Evolutionary conservation across 2,888 invertebrate genomes (phyloP), one percentile per base, ranked within the genome.

Genomic region (Syrista parreyssii): DNA sequence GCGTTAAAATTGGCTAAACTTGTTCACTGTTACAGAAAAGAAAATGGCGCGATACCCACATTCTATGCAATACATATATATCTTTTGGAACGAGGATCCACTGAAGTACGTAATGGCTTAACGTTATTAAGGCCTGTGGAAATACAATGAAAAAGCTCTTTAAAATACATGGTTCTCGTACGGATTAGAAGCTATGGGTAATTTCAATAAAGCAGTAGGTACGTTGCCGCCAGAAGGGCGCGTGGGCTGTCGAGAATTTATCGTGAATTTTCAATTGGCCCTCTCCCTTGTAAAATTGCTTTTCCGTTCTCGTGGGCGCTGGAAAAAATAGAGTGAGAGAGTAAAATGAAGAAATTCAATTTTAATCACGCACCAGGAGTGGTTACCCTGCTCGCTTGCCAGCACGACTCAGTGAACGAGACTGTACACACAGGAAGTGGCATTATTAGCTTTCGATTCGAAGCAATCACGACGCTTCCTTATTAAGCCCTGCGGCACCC

Each of bases 381-480:
- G 40, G 40, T 40, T 40, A 40, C 40, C 40, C 4, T 6, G 40
- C 40, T 15, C 15, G 40, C 40, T 6, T 15, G 6, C 6, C 40
- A 40, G 40, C 40, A 40, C 15, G 40, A 15, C 23, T 33, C 75
- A 77, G 81, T 81, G 79, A 79, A 80, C 82, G 84, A 84, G 83
- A 82, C 79, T 78, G 80, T 78, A 80, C 78, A 78, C 83, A 74
- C 82, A 82, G 88, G 86, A 88, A 88, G 87, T 85, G 82, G 84
- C 86, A 85, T 88, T 88, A 89, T 89, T 76, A 68, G 87, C 87
- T 88, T 86, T 86, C 88, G 87, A 76, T 73, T 76, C 76, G 76
- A 76, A 73, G 72, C 76, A 76, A 76, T 76, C 73, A 73, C 74
- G 71, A 81, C 82, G 88, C 79, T 79, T 78, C 82, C 79, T 79